Evolutionary conservation across 2,888 invertebrate species (phyloP).

Genomic region (Athrips mouffetella): DNA sequence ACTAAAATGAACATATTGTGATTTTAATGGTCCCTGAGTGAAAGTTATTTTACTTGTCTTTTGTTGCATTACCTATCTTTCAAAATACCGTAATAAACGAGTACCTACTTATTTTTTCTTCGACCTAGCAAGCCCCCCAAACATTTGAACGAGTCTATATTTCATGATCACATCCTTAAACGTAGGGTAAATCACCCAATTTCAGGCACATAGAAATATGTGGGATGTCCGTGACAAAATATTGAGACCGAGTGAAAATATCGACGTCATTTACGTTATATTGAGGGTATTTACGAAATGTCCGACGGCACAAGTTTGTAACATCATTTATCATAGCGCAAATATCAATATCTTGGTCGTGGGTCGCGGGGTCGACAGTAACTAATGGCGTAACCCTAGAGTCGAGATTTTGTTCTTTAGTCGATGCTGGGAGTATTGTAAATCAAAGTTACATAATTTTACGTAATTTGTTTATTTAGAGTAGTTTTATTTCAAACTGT

Average conservation of each 20-base stretch:
- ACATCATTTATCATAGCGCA: slow-evolving; percentile 59
- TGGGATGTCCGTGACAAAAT: slow-evolving; percentile 28
- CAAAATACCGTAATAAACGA: too few relatives aligned
- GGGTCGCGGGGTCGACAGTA: slow-evolving; percentile 49
- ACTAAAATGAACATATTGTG: neutral
- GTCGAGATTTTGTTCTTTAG: slow-evolving; percentile 6
- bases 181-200: slow-evolving; percentile 16
- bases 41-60: too few relatives aligned
- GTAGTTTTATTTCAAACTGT: too few relatives aligned
- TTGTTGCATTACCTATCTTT: too few relatives aligned
- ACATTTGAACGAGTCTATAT: neutral
- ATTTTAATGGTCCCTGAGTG: too few relatives aligned
- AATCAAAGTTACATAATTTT: slow-evolving; percentile 4
- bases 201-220: slow-evolving; percentile 15
- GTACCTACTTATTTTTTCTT: too few relatives aligned
- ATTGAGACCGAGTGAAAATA: slow-evolving; percentile 35
- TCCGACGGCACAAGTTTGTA: slow-evolving; percentile 39
- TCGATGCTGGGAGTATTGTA: neutral
- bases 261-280: slow-evolving; percentile 34
- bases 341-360: slow-evolving; percentile 65
- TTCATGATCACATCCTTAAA: neutral
- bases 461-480: too few relatives aligned
- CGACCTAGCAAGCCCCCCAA: too few relatives aligned
- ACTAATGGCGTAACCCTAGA: slow-evolving; percentile 47
- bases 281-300: slow-evolving; percentile 38